Evolutionary conservation across 2,888 invertebrate species (phyloP).

Genomic region (Tethea ocularis): DNA sequence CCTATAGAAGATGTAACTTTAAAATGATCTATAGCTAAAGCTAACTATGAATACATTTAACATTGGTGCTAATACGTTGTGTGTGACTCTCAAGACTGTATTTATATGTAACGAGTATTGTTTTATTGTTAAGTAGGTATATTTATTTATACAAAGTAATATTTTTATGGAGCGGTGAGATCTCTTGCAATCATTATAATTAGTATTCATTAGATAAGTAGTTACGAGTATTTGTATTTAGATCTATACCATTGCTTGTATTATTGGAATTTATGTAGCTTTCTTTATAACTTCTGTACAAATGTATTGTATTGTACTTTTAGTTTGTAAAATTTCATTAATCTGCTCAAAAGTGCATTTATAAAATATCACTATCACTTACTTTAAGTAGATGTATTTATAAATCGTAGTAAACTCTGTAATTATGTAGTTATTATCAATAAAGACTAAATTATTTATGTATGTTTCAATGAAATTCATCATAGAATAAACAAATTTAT

Average conservation of each 20-base stretch:
- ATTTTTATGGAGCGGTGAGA: conserved; percentile 19
- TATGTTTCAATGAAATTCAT: neutral
- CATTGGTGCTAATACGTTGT: conserved; percentile 54
- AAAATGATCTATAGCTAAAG: too few species aligned
- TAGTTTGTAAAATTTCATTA: neutral
- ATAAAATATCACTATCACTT: neutral
- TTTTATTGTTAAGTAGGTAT: conserved; percentile 18
- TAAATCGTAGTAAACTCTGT: neutral
- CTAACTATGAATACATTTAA: conserved; percentile 13
- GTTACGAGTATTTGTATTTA: conserved; percentile 9
- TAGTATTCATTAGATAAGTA: conserved; percentile 13
- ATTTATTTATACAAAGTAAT: conserved; percentile 35
- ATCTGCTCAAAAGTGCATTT: neutral
- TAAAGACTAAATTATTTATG: neutral
- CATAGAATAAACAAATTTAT: neutral
- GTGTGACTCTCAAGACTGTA: conserved; percentile 67
- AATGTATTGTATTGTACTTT: neutral
- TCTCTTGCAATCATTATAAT: conserved; percentile 21
- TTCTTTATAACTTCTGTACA: neutral
- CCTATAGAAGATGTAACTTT: neutral
- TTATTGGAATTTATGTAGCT: neutral
- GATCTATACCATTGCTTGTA: neutral
- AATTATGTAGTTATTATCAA: neutral
- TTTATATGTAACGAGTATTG: conserved; percentile 26
- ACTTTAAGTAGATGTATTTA: neutral